Conservation (phyloP, 2,113 vertebrate genomes). For the Turnix velox region DNA sequence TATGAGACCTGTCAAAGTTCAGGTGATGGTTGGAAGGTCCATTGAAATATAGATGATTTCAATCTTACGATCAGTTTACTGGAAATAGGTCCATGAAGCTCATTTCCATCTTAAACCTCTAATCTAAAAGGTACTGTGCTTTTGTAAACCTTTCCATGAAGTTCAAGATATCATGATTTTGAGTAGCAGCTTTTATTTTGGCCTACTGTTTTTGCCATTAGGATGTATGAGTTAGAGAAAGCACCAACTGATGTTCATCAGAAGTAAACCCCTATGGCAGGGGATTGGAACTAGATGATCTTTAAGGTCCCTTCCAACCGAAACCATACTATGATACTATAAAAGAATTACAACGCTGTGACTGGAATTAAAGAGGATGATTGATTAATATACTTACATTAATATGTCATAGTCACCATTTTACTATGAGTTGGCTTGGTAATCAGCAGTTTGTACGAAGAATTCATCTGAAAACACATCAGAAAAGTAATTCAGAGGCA, state of each 20-base stretch:
- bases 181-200: not conserved
- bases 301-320: no score
- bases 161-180: not conserved
- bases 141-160: not conserved
- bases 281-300: no score
- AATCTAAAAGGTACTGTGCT: not conserved
- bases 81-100: not conserved
- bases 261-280: no score
- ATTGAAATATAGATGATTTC: no score
- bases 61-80: no score
- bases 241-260: not conserved
- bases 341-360: not conserved
- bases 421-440: not conserved
- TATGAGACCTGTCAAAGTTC: no score
- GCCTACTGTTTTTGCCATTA: not conserved
- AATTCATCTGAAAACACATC: fast-evolving
- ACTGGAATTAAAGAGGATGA: not conserved
- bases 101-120: not conserved
- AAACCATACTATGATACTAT: no score
- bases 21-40: no score
- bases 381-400: not conserved
- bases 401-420: not conserved
- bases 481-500: not conserved
- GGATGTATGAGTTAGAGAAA: not conserved
- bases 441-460: not conserved